Evolutionary conservation across 2,797 vertebrate species (phyloP), one percentile per base, ranked within the genome.

Genomic region (Bovichtus diacanthus): DNA sequence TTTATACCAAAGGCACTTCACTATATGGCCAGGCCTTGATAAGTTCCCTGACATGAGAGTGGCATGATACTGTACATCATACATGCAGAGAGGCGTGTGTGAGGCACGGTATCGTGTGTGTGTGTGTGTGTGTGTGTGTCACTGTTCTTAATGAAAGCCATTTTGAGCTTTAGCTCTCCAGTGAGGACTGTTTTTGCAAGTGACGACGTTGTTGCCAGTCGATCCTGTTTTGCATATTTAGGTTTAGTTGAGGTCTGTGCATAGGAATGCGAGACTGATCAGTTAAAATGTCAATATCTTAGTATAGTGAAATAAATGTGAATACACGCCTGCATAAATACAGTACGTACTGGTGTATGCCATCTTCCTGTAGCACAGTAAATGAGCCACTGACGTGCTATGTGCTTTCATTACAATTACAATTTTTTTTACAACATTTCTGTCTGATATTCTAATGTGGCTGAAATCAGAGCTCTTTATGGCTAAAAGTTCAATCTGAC

Each of bases 391-490:
- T 21, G 34, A 44, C 16, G 36, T 38, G 3, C 6, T 44, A 1
- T 11, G 18, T 12, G 6, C 44, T 39, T 43, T 65, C 11, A 54
- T 55, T 72, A 63, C 2, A 15, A 0, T 61, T 34, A 47, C 2
- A 15, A 0, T 61, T 34, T 47, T 9, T 10, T 60, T 18, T 13
- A 27, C n/a, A n/a, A n/a, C n/a, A n/a, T 44, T n/a, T 51, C 10
- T 63, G 41, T 0, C 11, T 10, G 44, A 77, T 39, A 47, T 54
- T 74, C 62, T 41, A 56, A 5, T 54, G 36, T 50, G n/a, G 38
- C 76, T 86, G 77, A 74, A 88, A 83, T 88, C 84, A 77, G 47
- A 54, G 62, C 50, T 85, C 66, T 88, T 81, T 89, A 87, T 90
- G 82, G 16, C 51, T 74, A 38, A 50, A 59, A 53, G 87, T 87